Evolutionary conservation across 1,140 invertebrate genomes (phyloP).

Genomic region (Pygmarrhopalites habei): DNA sequence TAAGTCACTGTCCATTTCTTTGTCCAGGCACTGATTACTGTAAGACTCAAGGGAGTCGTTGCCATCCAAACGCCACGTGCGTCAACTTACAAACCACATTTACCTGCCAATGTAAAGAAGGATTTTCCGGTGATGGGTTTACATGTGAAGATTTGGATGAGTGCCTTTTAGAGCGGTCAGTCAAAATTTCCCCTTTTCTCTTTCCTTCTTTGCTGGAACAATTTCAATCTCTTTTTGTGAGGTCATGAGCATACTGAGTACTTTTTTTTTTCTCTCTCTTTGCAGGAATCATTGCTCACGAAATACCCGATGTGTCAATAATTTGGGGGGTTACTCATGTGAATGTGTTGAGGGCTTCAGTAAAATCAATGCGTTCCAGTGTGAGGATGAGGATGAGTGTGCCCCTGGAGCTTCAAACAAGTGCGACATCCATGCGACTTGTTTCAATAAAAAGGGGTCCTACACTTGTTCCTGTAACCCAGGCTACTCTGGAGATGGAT

Average conservation of each 20-base stretch:
- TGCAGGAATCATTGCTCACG: constrained; percentile 69
- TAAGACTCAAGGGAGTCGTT: constrained; percentile 65
- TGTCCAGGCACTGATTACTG: constrained; percentile 75
- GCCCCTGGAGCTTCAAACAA: constrained; percentile 54
- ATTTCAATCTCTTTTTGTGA: too few species aligned
- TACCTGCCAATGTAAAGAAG: constrained; percentile 72
- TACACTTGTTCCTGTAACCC: constrained; percentile 72
- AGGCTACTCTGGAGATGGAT: constrained; percentile 77
- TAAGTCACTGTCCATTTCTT: too few species aligned
- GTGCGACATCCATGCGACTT: constrained; percentile 70
- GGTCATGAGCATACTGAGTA: too few species aligned
- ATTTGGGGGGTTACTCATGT: constrained; percentile 68
- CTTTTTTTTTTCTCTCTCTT: too few species aligned
- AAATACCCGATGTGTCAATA: constrained; percentile 73
- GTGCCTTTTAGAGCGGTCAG: constrained; percentile 62
- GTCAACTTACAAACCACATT: constrained; percentile 75
- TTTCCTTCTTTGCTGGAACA: too few species aligned
- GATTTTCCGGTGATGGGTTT: constrained; percentile 69
- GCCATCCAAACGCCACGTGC: constrained; percentile 74
- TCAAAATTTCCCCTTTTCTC: too few species aligned
- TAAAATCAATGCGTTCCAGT: constrained; percentile 67
- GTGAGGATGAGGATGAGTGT: constrained; percentile 74
- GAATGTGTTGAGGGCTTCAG: constrained; percentile 72
- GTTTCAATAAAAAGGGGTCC: constrained; percentile 75
- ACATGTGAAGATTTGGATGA: constrained; percentile 67